Base-by-base conservation (phyloP, 1,140 invertebrate species). In the Yoshiicerus persimilis region DNA sequence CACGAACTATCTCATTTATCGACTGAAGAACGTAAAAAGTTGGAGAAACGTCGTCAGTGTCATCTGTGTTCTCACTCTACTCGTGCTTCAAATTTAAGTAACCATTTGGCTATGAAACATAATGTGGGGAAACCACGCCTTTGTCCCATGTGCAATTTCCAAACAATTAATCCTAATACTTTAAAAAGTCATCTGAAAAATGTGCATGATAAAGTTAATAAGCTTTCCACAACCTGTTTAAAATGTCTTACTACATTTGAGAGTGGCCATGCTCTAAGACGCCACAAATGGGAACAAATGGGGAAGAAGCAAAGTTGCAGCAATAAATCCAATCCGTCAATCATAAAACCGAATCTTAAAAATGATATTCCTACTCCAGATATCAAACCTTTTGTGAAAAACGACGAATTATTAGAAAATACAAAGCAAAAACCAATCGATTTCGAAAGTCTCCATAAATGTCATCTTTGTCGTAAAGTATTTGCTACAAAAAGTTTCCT, bases 141-240 rank as follows among this genome's bases (percentile, higher is more conserved):
- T 0, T 56, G 47, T n/a, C 20, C 16, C 2, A 4, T 56, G 13
- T 56, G 47, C 47, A 5, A 16, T 0, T 56, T n/a, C 20, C 47
- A 56, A 56, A 56, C 47, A n/a, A n/a, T 56, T 16, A n/a, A 6
- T n/a, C 4, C 0, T 1, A n/a, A n/a, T 16, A n/a, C 20, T 0
- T 6, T 56, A 5, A n/a, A 56, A 2, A 0, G 0, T 1, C 47
- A 56, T 16, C 20, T 56, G 47, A 56, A 56, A 56, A 56, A n/a
- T 4, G 5, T 0, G n/a, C 47, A 56, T n/a, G 0, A n/a, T 4
- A n/a, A n/a, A 4, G 16, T n/a, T 0, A 0, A 1, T 2, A 4
- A 16, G 2, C 47, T n/a, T 20, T 56, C 47, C 16, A 56, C 20
- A 56, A 56, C 47, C 5, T 56, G 47, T 56, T 56, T 6, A 16